Evolutionary conservation across 2,888 invertebrate species (phyloP).

Genomic region (Bellardia bayeri): DNA sequence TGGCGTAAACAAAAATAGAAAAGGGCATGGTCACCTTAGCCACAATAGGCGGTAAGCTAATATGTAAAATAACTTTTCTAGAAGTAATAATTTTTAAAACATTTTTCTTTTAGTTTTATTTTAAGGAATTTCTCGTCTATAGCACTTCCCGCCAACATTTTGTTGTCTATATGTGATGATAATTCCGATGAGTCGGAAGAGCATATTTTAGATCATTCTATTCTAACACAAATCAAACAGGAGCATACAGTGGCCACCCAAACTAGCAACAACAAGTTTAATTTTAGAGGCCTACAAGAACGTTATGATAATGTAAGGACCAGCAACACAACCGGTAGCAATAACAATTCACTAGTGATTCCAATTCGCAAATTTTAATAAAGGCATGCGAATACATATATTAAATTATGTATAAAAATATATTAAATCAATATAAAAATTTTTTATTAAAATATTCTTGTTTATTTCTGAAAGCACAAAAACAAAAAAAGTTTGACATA

Average conservation of each 20-base stretch:
- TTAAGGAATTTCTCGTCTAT: slow-evolving; percentile 67
- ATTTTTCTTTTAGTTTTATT: slow-evolving; percentile 70
- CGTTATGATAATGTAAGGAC: slow-evolving; percentile 88
- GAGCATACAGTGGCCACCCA: slow-evolving; percentile 73
- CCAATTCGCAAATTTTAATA: slow-evolving; percentile 97
- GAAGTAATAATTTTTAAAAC: not conserved
- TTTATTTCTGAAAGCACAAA: too few species aligned
- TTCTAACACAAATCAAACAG: slow-evolving; percentile 77
- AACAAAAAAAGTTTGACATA: too few species aligned
- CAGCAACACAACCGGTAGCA: not conserved
- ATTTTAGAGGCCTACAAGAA: slow-evolving; percentile 83
- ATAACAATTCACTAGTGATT: too few species aligned
- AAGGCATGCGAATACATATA: slow-evolving; percentile 98
- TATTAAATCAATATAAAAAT: slow-evolving; percentile 94
- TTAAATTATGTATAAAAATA: too few species aligned
- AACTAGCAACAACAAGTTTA: slow-evolving; percentile 64
- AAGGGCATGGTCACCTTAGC: slow-evolving; percentile 56
- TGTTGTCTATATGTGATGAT: slow-evolving; percentile 80
- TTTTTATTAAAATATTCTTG: too few species aligned
- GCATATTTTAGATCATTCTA: slow-evolving; percentile 77
- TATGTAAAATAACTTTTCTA: not conserved
- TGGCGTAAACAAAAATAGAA: slow-evolving; percentile 56
- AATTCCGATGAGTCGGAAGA: slow-evolving; percentile 80
- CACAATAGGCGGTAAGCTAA: slow-evolving; percentile 67
- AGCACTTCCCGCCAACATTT: slow-evolving; percentile 74